Percentiles rank a stretch among this genome's conserved stretches.
phyloP scores from a whole-genome alignment of 2,888 invertebrate species.

The Hoplodrina blanda region DNA sequence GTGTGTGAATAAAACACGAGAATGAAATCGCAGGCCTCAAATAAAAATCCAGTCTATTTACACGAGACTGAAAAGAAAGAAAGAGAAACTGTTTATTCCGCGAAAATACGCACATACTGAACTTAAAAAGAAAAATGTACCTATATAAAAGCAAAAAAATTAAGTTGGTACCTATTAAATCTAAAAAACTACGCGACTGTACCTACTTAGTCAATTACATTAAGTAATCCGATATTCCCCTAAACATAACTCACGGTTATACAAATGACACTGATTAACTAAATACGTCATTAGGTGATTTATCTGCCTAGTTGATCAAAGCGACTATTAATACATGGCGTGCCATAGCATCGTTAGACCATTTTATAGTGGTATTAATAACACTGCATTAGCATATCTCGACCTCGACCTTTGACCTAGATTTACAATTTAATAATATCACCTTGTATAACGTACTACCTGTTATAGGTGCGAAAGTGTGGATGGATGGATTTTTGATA shows the following conservation, averaged over 20 bases:
- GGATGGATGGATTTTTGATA: too few relatives aligned
- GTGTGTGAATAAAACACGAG: too few relatives aligned
- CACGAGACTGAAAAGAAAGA: too few relatives aligned
- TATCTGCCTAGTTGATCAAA: conserved; percentile 34
- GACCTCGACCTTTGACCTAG: conserved; percentile 57
- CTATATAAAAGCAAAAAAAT: too few relatives aligned
- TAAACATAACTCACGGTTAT: background rate
- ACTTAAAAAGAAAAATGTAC: too few relatives aligned
- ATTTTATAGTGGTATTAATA: conserved; percentile 46
- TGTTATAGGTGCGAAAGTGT: too few relatives aligned
- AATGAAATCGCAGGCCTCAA: too few relatives aligned
- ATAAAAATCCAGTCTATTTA: too few relatives aligned
- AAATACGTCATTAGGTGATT: conserved; percentile 30
- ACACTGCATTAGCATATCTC: conserved; percentile 35
- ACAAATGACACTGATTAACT: conserved; percentile 26
- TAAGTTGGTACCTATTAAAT: too few relatives aligned
- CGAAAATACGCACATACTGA: too few relatives aligned
- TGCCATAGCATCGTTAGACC: conserved; percentile 45
- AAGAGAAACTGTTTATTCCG: too few relatives aligned
- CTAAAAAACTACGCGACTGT: too few relatives aligned
- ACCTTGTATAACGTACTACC: conserved; percentile 10
- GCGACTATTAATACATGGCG: conserved; percentile 41
- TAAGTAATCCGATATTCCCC: background rate
- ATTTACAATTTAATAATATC: conserved; percentile 48
- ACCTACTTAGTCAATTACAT: background rate